Conservation (phyloP, 2,888 invertebrate genomes). For the Pseudolycoriella hygida region DNA sequence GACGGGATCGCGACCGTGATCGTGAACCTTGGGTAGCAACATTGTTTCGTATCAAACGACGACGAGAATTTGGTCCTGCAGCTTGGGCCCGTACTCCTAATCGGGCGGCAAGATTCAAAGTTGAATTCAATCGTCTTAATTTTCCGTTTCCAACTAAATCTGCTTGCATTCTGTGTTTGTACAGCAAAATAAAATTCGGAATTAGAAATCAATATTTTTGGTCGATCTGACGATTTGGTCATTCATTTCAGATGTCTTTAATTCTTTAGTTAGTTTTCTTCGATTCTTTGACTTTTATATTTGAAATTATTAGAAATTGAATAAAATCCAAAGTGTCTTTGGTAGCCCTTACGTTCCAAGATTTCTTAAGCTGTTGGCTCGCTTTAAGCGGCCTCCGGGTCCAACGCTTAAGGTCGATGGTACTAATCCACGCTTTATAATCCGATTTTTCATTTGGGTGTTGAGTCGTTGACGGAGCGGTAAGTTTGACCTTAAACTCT, state of each 20-base stretch:
- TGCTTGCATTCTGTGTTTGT: slow-evolving; percentile 25
- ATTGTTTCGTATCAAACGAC: slow-evolving; percentile 7
- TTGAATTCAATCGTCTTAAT: slow-evolving; percentile 20
- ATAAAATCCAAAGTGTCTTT: background rate
- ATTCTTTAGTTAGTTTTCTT: background rate
- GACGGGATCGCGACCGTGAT: slow-evolving; percentile 1
- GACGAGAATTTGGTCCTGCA: slow-evolving; percentile 3
- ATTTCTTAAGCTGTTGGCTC: slow-evolving; percentile 23
- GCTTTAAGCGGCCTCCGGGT: slow-evolving; percentile 23
- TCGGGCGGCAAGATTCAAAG: slow-evolving; percentile 17
- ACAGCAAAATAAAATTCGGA: slow-evolving; percentile 1
- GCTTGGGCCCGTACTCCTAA: slow-evolving; percentile 16
- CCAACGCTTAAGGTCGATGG: slow-evolving; percentile 20
- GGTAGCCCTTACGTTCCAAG: slow-evolving; percentile 28
- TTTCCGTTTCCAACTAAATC: slow-evolving; percentile 17
- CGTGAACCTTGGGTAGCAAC: slow-evolving; percentile 3
- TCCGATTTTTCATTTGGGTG: slow-evolving; percentile 13
- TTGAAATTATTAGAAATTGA: no score
- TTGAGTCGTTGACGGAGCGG: slow-evolving; percentile 11
- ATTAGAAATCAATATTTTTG: background rate
- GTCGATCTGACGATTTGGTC: background rate
- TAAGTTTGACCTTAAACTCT: slow-evolving; percentile 23
- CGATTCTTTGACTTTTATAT: background rate
- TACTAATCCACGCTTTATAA: no score
- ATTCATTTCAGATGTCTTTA: background rate